These are phyloP conservation scores for Drosophila borealis DNA, from an alignment of 2,888 invertebrate genomes.

Conservation along the genomic window DNA sequence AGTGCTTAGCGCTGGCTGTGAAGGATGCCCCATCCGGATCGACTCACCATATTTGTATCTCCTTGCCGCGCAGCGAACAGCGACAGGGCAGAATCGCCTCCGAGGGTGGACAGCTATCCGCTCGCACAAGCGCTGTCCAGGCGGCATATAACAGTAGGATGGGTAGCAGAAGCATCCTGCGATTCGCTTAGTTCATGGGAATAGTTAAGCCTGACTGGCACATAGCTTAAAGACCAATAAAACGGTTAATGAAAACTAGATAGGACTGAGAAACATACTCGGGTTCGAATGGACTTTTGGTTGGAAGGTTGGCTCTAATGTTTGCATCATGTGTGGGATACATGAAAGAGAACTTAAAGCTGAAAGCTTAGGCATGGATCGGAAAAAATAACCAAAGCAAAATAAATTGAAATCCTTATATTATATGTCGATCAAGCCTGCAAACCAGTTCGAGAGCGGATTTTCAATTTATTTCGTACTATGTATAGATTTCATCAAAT, in stretches of 20 bases:
- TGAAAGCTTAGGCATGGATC: no score
- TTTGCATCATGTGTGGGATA: no score
- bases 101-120: conserved; percentile 89
- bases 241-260: not conserved
- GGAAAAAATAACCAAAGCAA: no score
- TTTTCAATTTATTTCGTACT: no score
- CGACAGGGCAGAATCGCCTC: conserved; percentile 93
- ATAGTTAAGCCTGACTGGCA: conserved; percentile 18
- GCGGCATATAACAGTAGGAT: conserved; percentile 45
- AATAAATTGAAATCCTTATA: no score
- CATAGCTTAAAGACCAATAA: conserved; percentile 53
- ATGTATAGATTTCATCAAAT: no score
- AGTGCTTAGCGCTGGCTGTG: not conserved
- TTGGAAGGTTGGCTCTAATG: no score
- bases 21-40: rapidly evolving
- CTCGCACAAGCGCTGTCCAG: conserved; percentile 34
- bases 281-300: not conserved
- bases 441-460: no score
- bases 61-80: conserved; percentile 91
- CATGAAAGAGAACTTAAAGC: no score
- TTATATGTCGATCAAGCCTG: no score
- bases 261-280: not conserved
- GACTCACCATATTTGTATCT: conserved; percentile 93
- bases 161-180: conserved; percentile 57
- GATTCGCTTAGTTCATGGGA: conserved; percentile 35